phyloP scores from a whole-genome alignment of 2,113 vertebrate genomes.

The Rallus limicola region DNA sequence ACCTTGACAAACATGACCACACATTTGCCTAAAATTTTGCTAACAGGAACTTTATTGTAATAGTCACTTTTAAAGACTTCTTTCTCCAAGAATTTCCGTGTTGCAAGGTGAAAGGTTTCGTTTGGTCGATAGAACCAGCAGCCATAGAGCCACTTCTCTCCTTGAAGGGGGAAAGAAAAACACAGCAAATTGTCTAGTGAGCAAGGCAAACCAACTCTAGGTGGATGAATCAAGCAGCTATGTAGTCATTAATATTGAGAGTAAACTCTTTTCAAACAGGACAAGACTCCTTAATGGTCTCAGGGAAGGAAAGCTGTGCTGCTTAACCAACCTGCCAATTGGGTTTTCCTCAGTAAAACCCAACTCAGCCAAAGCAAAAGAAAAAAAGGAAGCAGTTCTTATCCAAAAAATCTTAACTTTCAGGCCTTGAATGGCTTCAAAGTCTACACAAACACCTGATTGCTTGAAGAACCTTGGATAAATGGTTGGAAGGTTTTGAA shows the following conservation, averaged over 20 bases:
- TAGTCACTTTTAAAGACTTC: constrained; percentile 99
- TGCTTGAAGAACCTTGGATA: not conserved
- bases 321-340: not conserved
- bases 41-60: constrained; percentile 97
- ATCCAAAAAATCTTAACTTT: not conserved
- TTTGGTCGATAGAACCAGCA: constrained; percentile 99
- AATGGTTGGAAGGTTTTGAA: not conserved
- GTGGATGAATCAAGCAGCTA: not conserved
- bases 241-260: not conserved
- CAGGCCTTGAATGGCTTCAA: not conserved
- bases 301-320: not conserved
- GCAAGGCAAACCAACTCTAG: not conserved
- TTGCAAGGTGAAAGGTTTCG: constrained; percentile 97
- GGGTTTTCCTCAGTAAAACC: not conserved
- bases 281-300: not conserved
- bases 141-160: constrained; percentile 97
- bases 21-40: constrained; percentile 98
- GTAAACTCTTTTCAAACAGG: not conserved
- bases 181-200: accelerated
- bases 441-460: not conserved
- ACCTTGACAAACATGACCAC: constrained; percentile 99
- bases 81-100: constrained; percentile 97
- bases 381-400: not conserved
- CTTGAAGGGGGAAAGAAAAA: constrained; percentile 55
- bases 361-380: not conserved